Base-by-base conservation (phyloP, 2,888 invertebrate genomes). In the Miltochrista miniata region DNA sequence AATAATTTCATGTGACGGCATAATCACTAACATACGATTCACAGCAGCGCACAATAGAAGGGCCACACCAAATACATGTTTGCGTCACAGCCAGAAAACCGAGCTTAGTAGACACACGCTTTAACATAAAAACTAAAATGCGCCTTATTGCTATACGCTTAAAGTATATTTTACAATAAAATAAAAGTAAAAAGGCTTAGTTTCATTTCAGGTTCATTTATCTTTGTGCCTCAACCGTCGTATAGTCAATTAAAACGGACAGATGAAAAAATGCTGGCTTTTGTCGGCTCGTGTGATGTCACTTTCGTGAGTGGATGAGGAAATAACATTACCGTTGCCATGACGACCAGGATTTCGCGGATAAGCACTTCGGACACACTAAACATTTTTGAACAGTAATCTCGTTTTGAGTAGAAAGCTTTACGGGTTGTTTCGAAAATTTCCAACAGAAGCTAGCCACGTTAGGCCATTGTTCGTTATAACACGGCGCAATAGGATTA, bases 61-160 rank as follows among this genome's bases (percentile, higher is more conserved):
- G 46, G 70, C 70, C 64, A 67, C 79, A 74, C 79, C 74, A 78
- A 79, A 76, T 68, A 64, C 79, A 54, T 79, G 79, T 79, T 66
- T 66, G 63, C 62, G 75, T 77, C 79, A 72, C 51, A 53, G 54
- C 59, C 79, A 78, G 69, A 55, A 62, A 60, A 62, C 57, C 53
- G 58, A 59, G 60, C 56, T 48, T 59, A 55, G 44, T 56, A 58
- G 53, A 60, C 54, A 51, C 59, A 38, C 53, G 45, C 62, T 65
- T 69, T 68, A 70, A 61, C 54, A 30, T 63, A 57, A 57, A 55
- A 53, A 35, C 41, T 41, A 68, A 60, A 62, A 42, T 48, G 41
- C 38, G 56, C 59, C 58, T 59, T 74, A 68, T 59, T 46, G 49
- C 44, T 46, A 48, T 29, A 15, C 9, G 0, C 0, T 8, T 48